These are phyloP conservation scores for Falco berigora DNA, from an alignment of 2,797 vertebrate genomes.

Conservation along the genomic window DNA sequence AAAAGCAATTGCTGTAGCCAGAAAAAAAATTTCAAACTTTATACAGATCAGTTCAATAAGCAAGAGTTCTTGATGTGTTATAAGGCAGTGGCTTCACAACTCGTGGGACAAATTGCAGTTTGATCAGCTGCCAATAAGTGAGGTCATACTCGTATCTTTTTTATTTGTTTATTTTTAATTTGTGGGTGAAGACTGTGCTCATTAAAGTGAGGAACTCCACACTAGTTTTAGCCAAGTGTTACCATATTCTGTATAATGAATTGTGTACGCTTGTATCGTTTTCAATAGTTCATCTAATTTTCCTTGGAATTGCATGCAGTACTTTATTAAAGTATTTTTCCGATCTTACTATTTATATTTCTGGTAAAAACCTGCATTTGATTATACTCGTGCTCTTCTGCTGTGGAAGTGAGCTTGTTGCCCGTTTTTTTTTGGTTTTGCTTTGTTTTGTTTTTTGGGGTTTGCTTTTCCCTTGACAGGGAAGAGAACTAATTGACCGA, in stretches of 20 bases:
- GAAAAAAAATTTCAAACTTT: not conserved
- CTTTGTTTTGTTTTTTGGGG: not conserved
- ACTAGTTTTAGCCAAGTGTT: constrained; percentile 15
- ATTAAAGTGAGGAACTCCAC: constrained; percentile 38
- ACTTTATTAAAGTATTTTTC: not conserved
- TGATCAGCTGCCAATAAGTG: constrained; percentile 40
- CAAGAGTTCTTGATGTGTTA: not conserved
- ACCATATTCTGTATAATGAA: constrained; percentile 1
- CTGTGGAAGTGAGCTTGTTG: not conserved
- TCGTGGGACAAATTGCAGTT: constrained; percentile 47
- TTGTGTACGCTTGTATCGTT: not conserved
- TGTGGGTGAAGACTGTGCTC: constrained; percentile 47
- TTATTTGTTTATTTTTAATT: constrained; percentile 68
- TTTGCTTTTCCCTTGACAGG: not conserved
- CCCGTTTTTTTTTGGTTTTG: not conserved
- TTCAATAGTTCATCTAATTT: constrained; percentile 25
- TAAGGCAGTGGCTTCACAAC: constrained; percentile 27
- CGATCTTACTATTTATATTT: not conserved
- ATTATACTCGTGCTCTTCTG: not conserved
- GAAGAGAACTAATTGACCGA: not conserved
- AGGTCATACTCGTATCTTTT: constrained; percentile 43
- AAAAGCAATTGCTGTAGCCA: constrained; percentile 5
- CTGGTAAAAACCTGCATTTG: not conserved
- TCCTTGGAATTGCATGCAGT: not conserved
- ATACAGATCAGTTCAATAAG: not conserved